Evolutionary conservation across 2,888 invertebrate species (phyloP), one percentile per base, ranked within the genome.

Genomic region (Lithophane socia): DNA sequence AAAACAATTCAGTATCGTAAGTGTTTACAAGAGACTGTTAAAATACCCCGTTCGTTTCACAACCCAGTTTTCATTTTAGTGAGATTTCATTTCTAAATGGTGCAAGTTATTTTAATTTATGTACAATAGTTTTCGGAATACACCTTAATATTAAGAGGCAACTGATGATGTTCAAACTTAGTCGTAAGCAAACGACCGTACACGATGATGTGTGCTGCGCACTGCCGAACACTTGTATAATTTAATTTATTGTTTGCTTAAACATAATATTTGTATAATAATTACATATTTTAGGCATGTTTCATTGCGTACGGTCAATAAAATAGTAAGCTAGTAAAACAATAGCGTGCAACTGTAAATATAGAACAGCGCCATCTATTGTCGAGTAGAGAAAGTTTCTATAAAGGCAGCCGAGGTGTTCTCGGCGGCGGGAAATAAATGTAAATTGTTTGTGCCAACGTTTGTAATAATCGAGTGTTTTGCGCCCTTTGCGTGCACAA

Each of bases 151-250:
- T 90, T 91, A 91, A 90, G 91, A 94, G 92, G 94, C 94, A 96
- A 96, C 96, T 96, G 96, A 96, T 95, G 95, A 96, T 96, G 96
- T 96, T 96, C 96, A 96, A 96, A 96, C 91, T 88, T 96, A 96
- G 93, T 86, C 77, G 81, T 96, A 95, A 95, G 94, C 87, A 89
- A 82, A 81, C 68, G 87, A 90, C 91, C 92, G 89, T 91, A 92
- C 92, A 90, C 91, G 88, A 92, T 93, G 93, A 93, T 85, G 83
- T 91, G 90, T 92, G 92, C 90, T 91, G 88, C 79, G 77, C 82
- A 84, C 87, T 89, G 86, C 83, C 83, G 76, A 86, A 85, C 82
- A 80, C 75, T 85, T 82, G 73, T 79, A 84, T 85, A 80, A 83
- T 86, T 83, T 84, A 73, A 79, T 82, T 87, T 82, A 86, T 85